Evolutionary conservation across 2,888 invertebrate genomes (phyloP), one percentile per base, ranked within the genome.

Genomic region (Nomada flava): DNA sequence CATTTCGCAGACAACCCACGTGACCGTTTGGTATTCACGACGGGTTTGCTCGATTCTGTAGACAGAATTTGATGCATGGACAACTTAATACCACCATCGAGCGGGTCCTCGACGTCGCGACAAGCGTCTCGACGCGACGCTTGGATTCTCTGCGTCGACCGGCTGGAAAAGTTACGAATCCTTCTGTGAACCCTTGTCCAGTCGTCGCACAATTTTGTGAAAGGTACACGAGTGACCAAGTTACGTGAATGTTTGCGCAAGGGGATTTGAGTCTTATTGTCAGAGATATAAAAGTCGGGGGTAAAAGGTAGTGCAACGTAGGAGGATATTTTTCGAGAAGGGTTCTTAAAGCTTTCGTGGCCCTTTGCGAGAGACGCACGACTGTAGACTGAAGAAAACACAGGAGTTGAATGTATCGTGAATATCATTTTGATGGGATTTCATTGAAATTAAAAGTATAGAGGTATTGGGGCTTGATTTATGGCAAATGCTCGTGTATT

Each of bases 21-120:
- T 73, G 77, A 83, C 87, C 86, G 74, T 85, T 88, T 87, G 89
- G 87, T 87, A 88, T 88, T 88, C 88, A 73, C 65, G 82, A 29
- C 60, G 62, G 50, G 44, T 44, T 59, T 23, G 42, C 59, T 62
- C 82, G 78, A 67, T 55, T 79, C 82, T 80, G 83, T 76, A 79
- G 89, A 83, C 88, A 87, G 88, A 88, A 88, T 88, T 88, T 89
- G 89, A 89, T 77, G 89, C 89, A 87, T 79, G 89, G 82, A 79
- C 89, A 79, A 85, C 65, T 88, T 88, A 86, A 87, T 87, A 76
- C 76, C 86, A 82, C 86, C 79, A 86, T 77, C 76, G 79, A 73
- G 55, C 76, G 84, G 65, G 71, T 71, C 50, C 23, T 53, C 72
- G 81, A n/a, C 67, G 55, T 68, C 72, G 63, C 55, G 65, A 65